Evolutionary conservation across 2,113 vertebrate species (phyloP), one percentile per base, ranked within the genome.

Genomic region (Pomatostomus ruficeps): DNA sequence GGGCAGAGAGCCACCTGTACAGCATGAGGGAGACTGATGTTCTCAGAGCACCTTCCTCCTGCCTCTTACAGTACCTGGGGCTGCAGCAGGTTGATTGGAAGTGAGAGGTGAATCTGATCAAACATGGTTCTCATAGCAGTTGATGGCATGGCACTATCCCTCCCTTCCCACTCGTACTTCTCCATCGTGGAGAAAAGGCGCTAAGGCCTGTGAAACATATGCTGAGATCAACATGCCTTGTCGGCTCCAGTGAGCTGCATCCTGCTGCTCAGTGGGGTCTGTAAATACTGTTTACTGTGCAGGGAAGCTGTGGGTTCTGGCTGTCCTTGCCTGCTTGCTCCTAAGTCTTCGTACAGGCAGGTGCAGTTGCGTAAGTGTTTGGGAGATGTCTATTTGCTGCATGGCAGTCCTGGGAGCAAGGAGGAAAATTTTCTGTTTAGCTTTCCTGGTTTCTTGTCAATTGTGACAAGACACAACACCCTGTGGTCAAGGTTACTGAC

Each of bases 121-220:
- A 73, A 65, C 7, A 9, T 1, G 3, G 12, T 1, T 4, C 43
- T 70, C 25, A 8, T 31, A 82, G n/a, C 24, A 23, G 38, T 13
- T 7, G 2, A 33, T 82, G 58, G 43, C 2, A 1, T 14, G 28
- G 9, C 2, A 1, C 76, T 68, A 31, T 67, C 54, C 43, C 9
- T 79, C 12, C 11, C 10, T 74, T 55, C 19, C 20, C 5, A 7
- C 14, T 80, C 2, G 15, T 2, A 1, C 55, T 55, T 72, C 22
- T 76, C 11, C 12, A 14, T 14, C 0, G 0, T 20, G 35, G 46
- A 71, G 35, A 66, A 88, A 70, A 89, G 35, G 31, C 12, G 6
- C 11, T 16, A 20, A 71, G 20, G 42, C 25, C 19, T 2, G 1
- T 36, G 28, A 51, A 88, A 57, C 1, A 0, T 46, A 19, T 33